Percentiles rank a stretch among this genome's conserved stretches.
These are phyloP conservation scores for Anguilla rostrata DNA, from an alignment of 2,113 vertebrate species.

Conservation along the genomic window DNA sequence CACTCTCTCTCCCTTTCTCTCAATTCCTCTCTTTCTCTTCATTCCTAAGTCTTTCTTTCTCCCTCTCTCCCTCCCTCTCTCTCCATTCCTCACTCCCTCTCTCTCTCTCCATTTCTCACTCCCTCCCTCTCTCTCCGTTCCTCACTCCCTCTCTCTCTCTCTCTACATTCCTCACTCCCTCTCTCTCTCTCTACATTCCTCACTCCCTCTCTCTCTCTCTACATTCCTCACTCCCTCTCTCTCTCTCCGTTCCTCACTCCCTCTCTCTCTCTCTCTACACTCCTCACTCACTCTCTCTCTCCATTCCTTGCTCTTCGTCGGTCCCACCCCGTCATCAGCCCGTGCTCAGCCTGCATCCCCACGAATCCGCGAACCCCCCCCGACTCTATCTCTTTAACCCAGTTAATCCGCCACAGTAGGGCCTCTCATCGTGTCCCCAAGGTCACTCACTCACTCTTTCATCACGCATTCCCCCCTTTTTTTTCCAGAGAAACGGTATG, in stretches of 20 bases:
- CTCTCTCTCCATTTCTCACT: neutral
- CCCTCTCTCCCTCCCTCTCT: no score
- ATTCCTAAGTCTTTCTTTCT: no score
- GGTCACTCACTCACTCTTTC: neutral
- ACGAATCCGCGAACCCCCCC: no score
- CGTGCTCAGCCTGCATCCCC: no score
- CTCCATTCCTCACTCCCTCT: no score
- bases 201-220: neutral
- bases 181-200: neutral
- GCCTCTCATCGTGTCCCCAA: neutral
- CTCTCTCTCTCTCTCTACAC: constrained; percentile 24
- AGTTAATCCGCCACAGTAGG: no score
- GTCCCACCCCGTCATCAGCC: no score
- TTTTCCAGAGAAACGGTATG: neutral
- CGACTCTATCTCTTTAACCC: no score
- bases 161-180: constrained; percentile 5
- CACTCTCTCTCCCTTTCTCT: no score
- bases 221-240: neutral
- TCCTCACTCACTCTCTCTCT: constrained; percentile 10
- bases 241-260: constrained; percentile 26
- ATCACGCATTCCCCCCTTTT: neutral
- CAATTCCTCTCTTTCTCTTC: no score
- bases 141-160: constrained; percentile 25
- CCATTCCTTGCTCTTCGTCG: neutral
- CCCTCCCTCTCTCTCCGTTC: constrained; percentile 28